phyloP scores from a whole-genome alignment of 1,140 invertebrate species.

The Orchesella cincta region DNA sequence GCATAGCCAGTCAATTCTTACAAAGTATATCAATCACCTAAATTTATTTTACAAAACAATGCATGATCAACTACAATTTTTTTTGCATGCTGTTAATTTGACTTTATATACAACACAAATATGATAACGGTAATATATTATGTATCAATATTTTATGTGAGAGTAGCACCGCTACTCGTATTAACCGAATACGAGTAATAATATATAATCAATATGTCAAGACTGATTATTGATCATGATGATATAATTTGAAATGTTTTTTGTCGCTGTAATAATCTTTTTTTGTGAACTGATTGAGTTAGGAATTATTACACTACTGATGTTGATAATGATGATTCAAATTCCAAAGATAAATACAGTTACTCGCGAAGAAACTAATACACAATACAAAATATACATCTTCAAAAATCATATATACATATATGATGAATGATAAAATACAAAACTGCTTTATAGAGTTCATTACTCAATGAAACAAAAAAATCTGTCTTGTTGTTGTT shows the following conservation, averaged over 20 bases:
- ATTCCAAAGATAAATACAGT: conserved; percentile 25
- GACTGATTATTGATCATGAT: conserved; percentile 50
- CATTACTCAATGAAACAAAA: conserved; percentile 6
- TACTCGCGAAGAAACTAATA: neutral
- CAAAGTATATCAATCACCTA: neutral
- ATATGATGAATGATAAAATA: conserved; percentile 26
- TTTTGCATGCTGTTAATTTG: too few species aligned
- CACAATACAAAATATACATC: neutral
- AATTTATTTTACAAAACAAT: too few species aligned
- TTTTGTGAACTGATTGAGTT: conserved; percentile 26
- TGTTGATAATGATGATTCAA: conserved; percentile 11
- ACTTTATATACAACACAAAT: neutral
- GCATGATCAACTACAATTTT: too few species aligned
- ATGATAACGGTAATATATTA: neutral
- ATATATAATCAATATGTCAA: conserved; percentile 43
- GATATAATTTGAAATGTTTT: conserved; percentile 32
- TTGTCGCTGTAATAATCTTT: neutral
- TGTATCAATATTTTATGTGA: neutral
- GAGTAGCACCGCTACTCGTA: neutral
- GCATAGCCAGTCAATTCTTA: conserved; percentile 12
- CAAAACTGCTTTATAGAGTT: conserved; percentile 24
- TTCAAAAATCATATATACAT: conserved; percentile 1
- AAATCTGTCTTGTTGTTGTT: neutral
- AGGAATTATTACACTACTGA: conserved; percentile 9
- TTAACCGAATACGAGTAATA: conserved; percentile 41